Evolutionary conservation across 1,140 invertebrate species (phyloP).

Genomic region (Drosophila lacertosa): DNA sequence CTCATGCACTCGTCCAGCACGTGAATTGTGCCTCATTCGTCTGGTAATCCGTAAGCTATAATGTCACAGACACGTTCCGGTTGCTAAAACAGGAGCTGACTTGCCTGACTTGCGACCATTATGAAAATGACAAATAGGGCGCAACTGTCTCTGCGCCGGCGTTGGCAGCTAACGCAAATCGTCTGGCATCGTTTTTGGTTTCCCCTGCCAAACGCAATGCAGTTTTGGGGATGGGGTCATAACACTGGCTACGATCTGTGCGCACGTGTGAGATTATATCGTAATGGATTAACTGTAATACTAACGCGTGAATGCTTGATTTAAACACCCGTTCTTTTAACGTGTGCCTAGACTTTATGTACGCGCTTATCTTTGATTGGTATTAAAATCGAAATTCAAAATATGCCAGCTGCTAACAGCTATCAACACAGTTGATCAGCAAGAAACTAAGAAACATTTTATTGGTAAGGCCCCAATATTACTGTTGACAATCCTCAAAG

Average conservation of each 20-base stretch:
- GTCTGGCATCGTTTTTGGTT: conserved; percentile 50
- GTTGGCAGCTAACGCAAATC: conserved; percentile 20
- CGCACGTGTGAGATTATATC: conserved; percentile 58
- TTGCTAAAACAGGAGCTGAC: not conserved
- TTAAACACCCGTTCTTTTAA: not conserved
- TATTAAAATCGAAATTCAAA: not conserved
- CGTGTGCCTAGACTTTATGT: conserved; percentile 21
- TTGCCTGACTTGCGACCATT: conserved; percentile 54
- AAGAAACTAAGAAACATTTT: no score
- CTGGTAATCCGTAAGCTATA: conserved; percentile 62
- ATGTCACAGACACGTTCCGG: conserved; percentile 55
- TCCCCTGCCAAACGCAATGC: conserved; percentile 20
- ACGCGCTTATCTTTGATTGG: not conserved
- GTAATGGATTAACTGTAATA: conserved; percentile 60
- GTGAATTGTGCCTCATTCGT: conserved; percentile 50
- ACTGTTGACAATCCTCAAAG: no score
- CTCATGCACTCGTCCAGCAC: conserved; percentile 31
- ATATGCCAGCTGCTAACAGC: not conserved
- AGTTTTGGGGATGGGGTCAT: not conserved
- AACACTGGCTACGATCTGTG: conserved; percentile 12
- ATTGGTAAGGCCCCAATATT: no score
- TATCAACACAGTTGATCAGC: not conserved
- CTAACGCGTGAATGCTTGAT: conserved; percentile 28
- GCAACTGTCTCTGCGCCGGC: conserved; percentile 50
- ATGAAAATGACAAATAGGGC: conserved; percentile 76